Evolutionary conservation across 2,113 vertebrate species (phyloP).

Genomic region (Heteronetta atricapilla): DNA sequence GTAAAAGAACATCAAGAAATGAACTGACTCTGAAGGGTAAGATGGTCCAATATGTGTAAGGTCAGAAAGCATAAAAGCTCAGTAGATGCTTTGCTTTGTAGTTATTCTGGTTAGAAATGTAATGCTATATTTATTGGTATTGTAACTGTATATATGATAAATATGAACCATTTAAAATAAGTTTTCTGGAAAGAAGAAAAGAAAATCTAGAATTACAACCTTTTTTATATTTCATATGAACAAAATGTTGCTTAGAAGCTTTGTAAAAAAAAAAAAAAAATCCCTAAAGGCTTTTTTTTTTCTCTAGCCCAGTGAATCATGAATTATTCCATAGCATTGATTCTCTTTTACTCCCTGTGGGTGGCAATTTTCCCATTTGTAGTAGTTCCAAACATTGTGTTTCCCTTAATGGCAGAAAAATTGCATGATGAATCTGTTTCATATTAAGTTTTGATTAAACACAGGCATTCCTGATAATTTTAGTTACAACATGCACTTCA

Average conservation of each 20-base stretch:
- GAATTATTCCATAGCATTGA: slow-evolving; percentile 47
- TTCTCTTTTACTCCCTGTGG: slow-evolving; percentile 37
- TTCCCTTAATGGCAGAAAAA: slow-evolving; percentile 53
- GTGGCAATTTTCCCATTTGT: slow-evolving; percentile 59
- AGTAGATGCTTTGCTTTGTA: neutral
- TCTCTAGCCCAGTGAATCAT: slow-evolving; percentile 26
- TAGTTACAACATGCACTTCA: neutral
- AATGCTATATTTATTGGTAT: neutral
- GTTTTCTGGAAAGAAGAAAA: neutral
- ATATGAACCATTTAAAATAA: neutral
- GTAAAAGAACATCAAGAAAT: neutral
- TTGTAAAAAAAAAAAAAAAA: slow-evolving; percentile 35
- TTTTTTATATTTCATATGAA: neutral
- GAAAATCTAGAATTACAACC: neutral
- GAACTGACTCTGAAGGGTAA: neutral
- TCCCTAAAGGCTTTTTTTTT: slow-evolving; percentile 1
- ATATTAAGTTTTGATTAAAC: slow-evolving; percentile 64
- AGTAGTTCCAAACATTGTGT: slow-evolving; percentile 65
- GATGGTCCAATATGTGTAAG: neutral
- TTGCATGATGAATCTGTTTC: slow-evolving; percentile 51
- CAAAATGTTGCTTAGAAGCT: slow-evolving; percentile 12
- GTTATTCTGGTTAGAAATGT: neutral
- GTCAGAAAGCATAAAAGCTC: neutral
- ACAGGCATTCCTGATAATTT: slow-evolving; percentile 35
- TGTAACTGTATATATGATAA: neutral